Evolutionary conservation across 2,113 vertebrate genomes (phyloP), one percentile per base, ranked within the genome.

Genomic region (Grammomys dolichurus): DNA sequence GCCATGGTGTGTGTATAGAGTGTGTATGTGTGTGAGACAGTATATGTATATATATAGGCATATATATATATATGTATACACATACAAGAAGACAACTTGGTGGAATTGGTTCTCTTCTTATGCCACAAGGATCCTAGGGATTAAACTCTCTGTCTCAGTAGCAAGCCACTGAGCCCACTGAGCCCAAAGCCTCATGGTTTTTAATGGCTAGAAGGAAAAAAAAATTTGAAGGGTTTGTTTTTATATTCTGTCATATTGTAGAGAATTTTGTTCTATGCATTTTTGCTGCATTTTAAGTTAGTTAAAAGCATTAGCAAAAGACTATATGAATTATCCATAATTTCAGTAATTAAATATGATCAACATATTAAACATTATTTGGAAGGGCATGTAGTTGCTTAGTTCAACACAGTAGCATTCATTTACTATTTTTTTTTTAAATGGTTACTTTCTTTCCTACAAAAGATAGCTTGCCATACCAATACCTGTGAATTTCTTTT

Each of bases 251-350:
- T 87, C 56, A 58, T 24, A 72, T 91, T 95, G 24, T 91, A 51
- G 48, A 16, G 51, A 94, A 1, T 82, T 94, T 67, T 78, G 3
- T 46, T 24, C 48, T 90, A 70, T 91, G 6, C 33, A 31, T 69
- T 95, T 94, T 76, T 63, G 28, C 67, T 78, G 11, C 72, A 69
- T 87, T 93, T 95, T 77, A 90, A 78, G 40, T 85, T 96, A 93
- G 36, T 89, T 5, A 7, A 54, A 96, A 96, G 3, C 33, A 87
- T 88, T 85, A 85, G 58, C 19, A 95, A 67, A 65, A 78, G 28
- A 88, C 81, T 77, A 43, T 58, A 60, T 73, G 51, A 90, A 65
- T 86, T 48, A 82, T 69, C 48, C 16, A 7, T 94, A 77, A 87
- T 95, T 72, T 96, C 48, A 31, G 19, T 70, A 75, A 67, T 91